These are phyloP conservation scores for Blennius ocellaris DNA, from an alignment of 2,113 vertebrate species.

Conservation along the genomic window DNA sequence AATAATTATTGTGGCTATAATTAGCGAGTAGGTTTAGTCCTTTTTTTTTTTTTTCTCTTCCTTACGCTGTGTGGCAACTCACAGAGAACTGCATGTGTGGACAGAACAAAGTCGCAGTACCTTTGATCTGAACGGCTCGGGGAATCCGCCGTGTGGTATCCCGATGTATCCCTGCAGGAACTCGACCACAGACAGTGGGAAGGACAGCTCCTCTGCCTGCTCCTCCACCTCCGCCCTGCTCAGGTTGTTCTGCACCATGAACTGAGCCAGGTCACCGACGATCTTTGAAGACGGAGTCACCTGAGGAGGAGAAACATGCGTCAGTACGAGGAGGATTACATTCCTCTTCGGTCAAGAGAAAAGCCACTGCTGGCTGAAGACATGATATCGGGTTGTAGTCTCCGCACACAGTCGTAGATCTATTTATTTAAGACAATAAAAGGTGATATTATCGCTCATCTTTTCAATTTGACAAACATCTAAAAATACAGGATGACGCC, in stretches of 20 bases:
- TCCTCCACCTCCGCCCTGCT: conserved; percentile 88
- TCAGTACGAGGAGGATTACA: neutral
- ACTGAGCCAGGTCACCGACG: conserved; percentile 96
- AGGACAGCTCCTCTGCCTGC: conserved; percentile 92
- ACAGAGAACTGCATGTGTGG: neutral
- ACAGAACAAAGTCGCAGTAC: conserved; percentile 55
- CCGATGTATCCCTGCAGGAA: conserved; percentile 94
- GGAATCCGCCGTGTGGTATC: conserved; percentile 92
- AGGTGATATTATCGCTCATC: conserved; percentile 1
- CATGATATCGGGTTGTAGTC: neutral
- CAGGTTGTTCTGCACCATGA: conserved; percentile 96
- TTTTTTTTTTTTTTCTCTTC: no score
- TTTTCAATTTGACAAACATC: conserved; percentile 16
- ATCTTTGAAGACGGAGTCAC: conserved; percentile 97
- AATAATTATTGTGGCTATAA: neutral
- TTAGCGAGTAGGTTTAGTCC: neutral
- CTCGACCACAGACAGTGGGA: conserved; percentile 93
- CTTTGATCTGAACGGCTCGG: conserved; percentile 92
- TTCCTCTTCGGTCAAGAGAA: no score
- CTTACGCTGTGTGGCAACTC: neutral
- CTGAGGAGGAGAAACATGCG: conserved; percentile 58
- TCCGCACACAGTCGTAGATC: conserved; percentile 16
- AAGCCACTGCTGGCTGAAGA: no score
- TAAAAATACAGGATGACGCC: neutral
- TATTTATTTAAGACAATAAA: neutral